Conservation (phyloP, 2,113 vertebrate genomes). For the Lophotis ruficrista region DNA sequence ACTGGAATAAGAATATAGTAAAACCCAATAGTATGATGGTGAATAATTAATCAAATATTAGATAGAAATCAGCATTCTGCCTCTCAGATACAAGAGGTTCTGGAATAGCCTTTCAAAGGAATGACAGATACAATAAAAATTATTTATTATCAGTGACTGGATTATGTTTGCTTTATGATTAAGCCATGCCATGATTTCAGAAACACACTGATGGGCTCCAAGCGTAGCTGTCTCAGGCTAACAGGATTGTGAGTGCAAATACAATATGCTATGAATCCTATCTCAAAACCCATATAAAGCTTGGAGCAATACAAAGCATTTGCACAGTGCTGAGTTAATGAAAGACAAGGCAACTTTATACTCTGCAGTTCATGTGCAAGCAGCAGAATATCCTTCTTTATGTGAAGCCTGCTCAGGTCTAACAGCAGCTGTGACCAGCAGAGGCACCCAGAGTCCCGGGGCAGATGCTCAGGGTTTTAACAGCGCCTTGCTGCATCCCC, state of each 20-base stretch:
- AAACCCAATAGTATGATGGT: background rate
- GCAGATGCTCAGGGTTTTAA: background rate
- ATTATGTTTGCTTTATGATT: background rate
- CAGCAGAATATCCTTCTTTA: background rate
- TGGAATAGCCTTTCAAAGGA: background rate
- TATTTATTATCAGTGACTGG: background rate
- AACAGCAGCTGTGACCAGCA: background rate
- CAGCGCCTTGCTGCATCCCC: rapidly evolving
- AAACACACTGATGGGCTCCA: background rate
- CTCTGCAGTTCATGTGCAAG: background rate
- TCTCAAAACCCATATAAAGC: background rate
- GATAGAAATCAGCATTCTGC: background rate
- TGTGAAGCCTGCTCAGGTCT: rapidly evolving
- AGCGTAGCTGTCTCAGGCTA: background rate
- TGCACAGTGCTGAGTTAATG: background rate
- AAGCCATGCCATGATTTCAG: background rate
- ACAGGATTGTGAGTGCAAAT: background rate
- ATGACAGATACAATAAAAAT: background rate
- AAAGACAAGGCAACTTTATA: background rate
- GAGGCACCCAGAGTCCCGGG: background rate
- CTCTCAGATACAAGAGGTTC: background rate
- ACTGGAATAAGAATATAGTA: background rate
- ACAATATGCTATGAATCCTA: background rate
- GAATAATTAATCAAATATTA: background rate
- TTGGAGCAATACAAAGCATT: background rate